Base-by-base conservation (phyloP, 2,113 vertebrate genomes). In the Raja brachyura region DNA sequence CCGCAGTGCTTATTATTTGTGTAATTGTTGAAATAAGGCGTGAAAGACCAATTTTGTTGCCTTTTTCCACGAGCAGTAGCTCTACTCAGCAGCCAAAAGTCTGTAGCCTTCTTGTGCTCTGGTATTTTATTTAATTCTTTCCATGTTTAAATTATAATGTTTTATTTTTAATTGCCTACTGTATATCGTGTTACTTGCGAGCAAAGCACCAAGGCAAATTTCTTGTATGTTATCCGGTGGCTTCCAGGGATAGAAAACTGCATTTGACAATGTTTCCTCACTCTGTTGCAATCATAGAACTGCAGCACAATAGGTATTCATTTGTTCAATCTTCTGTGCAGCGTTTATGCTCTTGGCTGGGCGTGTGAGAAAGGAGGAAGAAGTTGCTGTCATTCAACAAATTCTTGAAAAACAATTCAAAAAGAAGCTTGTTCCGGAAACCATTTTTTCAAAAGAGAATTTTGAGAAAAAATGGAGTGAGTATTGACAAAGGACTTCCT, bases 261-360 rank as follows among this genome's bases (percentile, higher is more conserved):
- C 54, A 4, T 13, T 5, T 16, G 54, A 18, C 48, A 61, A 61
- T 61, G n/a, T n/a, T 83, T 25, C 10, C 54, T 11, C n/a, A 86
- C n/a, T 81, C 20, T 81, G 5, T 6, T 25, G 20, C 18, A 25
- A 25, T 81, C 48, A 14, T 74, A 74, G 74, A 28, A 48, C 16
- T 81, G 77, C 76, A 79, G 33, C 33, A 16, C 4, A 5, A 16
- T 48, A 48, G 5, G 16, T 18, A 18, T 14, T 39, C 39, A 81
- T 81, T 81, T 48, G 16, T 7, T 54, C 5, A n/a, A 39, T 31
- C 39, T 20, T 48, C 33, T 8, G 48, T 20, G 66, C 93, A 99
- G 99, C 98, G 48, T 99, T 97, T 95, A 99, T 99, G 98, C 97
- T 99, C 95, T 95, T 99, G 94, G 97, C 98, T 28, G 98, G 98